Conservation (phyloP, 2,113 vertebrate genomes). For the Gila orcuttii region DNA sequence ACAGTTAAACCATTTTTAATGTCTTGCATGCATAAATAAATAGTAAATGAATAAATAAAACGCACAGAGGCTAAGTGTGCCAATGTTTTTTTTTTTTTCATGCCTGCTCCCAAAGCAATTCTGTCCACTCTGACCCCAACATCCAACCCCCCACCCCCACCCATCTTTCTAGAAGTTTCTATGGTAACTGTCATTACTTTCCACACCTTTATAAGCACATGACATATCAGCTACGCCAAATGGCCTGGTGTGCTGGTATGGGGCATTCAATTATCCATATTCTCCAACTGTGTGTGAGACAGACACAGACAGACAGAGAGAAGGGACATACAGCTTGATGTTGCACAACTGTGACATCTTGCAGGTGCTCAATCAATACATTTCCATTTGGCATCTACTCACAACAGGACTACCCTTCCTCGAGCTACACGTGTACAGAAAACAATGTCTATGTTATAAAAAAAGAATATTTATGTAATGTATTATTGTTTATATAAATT, state of each 20-base stretch:
- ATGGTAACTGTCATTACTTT: constrained; percentile 45
- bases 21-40: no score
- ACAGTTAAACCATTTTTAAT: no score
- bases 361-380: not conserved
- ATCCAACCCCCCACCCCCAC: not conserved
- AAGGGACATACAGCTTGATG: not conserved
- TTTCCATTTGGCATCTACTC: not conserved
- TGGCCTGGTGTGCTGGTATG: constrained; percentile 12
- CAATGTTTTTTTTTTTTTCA: not conserved
- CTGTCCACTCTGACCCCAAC: constrained; percentile 30
- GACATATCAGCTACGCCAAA: constrained; percentile 15
- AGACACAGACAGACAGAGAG: not conserved
- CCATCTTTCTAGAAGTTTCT: constrained; percentile 16
- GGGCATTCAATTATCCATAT: constrained; percentile 24
- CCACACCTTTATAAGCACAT: constrained; percentile 43
- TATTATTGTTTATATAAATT: no score
- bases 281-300: constrained; percentile 12
- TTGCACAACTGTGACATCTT: constrained; percentile 6
- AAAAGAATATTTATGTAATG: no score
- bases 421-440: not conserved
- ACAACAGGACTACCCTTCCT: not conserved
- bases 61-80: not conserved
- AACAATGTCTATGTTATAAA: not conserved
- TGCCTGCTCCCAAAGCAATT: constrained; percentile 10
- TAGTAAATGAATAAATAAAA: not conserved